These are phyloP conservation scores for Aplodontia rufa DNA, from an alignment of 2,113 vertebrate genomes.

Conservation along the genomic window DNA sequence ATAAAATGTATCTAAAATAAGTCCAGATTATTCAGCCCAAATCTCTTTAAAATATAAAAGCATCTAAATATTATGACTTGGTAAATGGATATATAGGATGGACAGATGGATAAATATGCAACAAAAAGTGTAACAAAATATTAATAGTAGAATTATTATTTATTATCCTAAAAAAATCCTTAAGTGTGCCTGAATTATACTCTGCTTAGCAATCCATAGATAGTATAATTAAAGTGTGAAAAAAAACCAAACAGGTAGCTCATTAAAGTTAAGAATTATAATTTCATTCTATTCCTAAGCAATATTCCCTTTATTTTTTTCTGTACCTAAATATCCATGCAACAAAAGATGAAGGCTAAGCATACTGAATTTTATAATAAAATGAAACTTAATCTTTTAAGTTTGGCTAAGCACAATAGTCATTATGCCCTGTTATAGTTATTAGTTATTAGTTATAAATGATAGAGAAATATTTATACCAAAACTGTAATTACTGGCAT, in stretches of 20 bases:
- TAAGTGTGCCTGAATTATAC: slow-evolving; percentile 4
- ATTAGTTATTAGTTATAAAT: neutral
- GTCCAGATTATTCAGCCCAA: neutral
- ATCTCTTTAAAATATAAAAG: slow-evolving; percentile 44
- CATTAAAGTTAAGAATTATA: neutral
- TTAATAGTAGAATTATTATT: slow-evolving; percentile 23
- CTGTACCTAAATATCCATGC: neutral
- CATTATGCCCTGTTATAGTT: neutral
- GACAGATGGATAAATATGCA: neutral
- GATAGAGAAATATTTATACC: neutral
- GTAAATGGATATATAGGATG: neutral
- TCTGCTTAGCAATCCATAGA: slow-evolving; percentile 1
- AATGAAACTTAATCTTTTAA: neutral
- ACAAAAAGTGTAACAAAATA: slow-evolving; percentile 17
- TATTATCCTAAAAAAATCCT: neutral
- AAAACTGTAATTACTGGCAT: neutral
- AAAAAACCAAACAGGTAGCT: neutral
- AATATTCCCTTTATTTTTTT: neutral
- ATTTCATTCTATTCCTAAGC: neutral
- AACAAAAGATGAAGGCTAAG: neutral
- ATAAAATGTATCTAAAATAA: slow-evolving; percentile 48
- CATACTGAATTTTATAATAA: neutral
- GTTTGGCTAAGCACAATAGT: slow-evolving; percentile 21
- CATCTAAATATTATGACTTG: neutral
- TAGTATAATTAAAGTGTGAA: neutral